phyloP scores from a whole-genome alignment of 2,797 vertebrate genomes.

The Mico argentatus region DNA sequence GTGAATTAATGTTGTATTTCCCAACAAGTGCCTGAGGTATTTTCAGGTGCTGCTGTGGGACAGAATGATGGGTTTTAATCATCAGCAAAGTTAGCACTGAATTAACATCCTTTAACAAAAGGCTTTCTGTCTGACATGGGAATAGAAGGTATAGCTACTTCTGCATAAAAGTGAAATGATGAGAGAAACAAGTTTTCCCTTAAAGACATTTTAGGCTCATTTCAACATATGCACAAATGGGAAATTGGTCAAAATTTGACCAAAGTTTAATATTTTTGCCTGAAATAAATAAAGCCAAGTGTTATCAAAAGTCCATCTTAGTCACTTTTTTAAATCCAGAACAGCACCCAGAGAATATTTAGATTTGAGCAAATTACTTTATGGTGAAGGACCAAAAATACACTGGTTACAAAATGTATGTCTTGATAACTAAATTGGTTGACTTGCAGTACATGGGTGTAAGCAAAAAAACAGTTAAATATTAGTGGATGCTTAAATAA shows the following conservation, averaged over 20 bases:
- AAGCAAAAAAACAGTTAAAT: background rate
- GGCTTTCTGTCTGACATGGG: background rate
- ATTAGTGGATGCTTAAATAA: constrained; percentile 23
- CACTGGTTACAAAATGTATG: background rate
- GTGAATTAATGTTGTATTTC: background rate
- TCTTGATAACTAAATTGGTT: background rate
- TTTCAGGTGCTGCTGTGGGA: background rate
- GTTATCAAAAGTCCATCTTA: constrained; percentile 3
- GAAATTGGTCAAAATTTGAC: background rate
- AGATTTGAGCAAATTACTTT: constrained; percentile 19
- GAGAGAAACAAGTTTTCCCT: background rate
- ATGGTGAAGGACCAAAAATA: constrained; percentile 40
- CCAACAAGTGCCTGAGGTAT: constrained; percentile 21
- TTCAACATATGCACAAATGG: background rate
- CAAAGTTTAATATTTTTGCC: constrained; percentile 19
- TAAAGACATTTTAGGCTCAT: background rate
- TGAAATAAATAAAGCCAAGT: background rate
- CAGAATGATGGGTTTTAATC: constrained; percentile 32
- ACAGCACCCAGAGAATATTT: background rate
- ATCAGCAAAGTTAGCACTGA: background rate
- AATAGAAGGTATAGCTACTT: background rate
- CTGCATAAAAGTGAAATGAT: background rate
- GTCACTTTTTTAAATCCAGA: constrained; percentile 35
- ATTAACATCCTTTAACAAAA: constrained; percentile 26
- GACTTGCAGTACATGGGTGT: background rate